A percentile compares a stretch with the other conserved stretches of the same genome.
Evolutionary conservation across 2,797 vertebrate species (phyloP).

Genomic region (Gambusia yucatana): DNA sequence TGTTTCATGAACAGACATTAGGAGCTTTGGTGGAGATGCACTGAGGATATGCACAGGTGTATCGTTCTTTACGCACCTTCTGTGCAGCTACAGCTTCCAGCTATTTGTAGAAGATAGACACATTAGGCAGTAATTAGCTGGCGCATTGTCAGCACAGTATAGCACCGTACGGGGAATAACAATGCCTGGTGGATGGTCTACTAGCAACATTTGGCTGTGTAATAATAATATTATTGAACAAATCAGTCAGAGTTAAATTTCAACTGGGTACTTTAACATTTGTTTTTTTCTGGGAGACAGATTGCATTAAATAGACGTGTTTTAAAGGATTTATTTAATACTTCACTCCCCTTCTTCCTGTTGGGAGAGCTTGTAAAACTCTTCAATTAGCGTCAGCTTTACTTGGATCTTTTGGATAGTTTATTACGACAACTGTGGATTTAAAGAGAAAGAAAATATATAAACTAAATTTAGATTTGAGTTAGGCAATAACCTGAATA

Average conservation of each 20-base stretch:
- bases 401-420: background rate
- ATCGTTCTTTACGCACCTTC: background rate
- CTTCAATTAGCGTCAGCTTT: background rate
- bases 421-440: background rate
- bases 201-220: background rate
- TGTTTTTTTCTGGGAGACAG: background rate
- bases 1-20: background rate
- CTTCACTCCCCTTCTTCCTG: background rate
- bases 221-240: background rate
- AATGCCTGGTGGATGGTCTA: background rate
- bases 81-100: background rate
- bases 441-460: background rate
- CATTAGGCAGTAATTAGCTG: conserved; percentile 9
- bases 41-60: background rate
- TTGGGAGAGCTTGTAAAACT: background rate
- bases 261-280: background rate
- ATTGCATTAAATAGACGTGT: background rate
- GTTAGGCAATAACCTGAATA: background rate
- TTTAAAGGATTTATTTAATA: background rate
- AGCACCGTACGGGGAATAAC: background rate
- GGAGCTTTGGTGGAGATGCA: background rate
- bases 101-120: conserved; percentile 1
- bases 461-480: background rate
- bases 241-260: background rate
- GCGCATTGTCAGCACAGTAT: background rate